Conservation (phyloP, 2,113 vertebrate genomes). For the Garra rufa region DNA sequence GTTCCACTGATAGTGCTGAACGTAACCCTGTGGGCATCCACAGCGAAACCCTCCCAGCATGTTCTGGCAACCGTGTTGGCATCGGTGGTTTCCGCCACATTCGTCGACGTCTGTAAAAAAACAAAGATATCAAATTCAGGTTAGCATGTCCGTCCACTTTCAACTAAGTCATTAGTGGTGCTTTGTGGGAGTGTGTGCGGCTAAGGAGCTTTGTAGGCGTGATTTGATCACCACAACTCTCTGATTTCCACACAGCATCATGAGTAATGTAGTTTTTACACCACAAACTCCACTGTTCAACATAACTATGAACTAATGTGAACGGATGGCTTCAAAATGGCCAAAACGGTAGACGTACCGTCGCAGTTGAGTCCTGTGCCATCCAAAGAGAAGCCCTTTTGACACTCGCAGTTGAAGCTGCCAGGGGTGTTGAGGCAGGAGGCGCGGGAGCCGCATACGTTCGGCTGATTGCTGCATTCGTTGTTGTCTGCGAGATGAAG, state of each 20-base stretch:
- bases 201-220: no score
- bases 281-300: neutral
- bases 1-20: slow-evolving; percentile 96
- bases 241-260: neutral
- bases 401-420: slow-evolving; percentile 92
- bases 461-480: slow-evolving; percentile 83
- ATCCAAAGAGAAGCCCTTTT: slow-evolving; percentile 88
- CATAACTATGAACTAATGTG: neutral
- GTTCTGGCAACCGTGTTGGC: slow-evolving; percentile 93
- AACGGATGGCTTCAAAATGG: neutral
- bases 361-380: slow-evolving; percentile 83
- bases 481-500: slow-evolving; percentile 83
- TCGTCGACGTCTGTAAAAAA: slow-evolving; percentile 86
- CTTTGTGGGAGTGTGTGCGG: no score
- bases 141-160: neutral
- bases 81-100: slow-evolving; percentile 87
- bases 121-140: no score
- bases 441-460: slow-evolving; percentile 80
- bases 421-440: slow-evolving; percentile 87
- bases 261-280: neutral
- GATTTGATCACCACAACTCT: no score
- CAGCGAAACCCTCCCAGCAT: slow-evolving; percentile 91
- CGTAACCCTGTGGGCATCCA: slow-evolving; percentile 91
- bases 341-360: slow-evolving; percentile 71
- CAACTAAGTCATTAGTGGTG: no score